phyloP scores from a whole-genome alignment of 2,113 vertebrate genomes.

The Microtus oregoni region DNA sequence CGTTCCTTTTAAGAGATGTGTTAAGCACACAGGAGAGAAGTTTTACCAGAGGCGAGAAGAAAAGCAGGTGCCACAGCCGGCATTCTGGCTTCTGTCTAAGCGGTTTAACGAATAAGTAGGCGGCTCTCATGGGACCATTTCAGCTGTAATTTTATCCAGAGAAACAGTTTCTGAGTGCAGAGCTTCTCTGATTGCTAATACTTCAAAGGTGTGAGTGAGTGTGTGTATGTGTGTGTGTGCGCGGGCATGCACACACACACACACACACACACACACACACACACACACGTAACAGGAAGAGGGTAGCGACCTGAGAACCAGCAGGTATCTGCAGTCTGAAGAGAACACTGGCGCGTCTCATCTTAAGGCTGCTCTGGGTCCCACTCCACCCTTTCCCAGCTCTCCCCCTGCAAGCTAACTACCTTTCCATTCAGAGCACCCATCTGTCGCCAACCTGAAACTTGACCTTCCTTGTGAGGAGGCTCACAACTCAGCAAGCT shows the following conservation, averaged over 20 bases:
- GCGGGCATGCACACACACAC: too few relatives aligned
- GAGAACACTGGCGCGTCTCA: not conserved
- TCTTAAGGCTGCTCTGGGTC: conserved; percentile 26
- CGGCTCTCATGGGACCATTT: not conserved
- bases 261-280: too few relatives aligned
- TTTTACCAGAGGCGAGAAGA: not conserved
- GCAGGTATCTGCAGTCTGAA: not conserved
- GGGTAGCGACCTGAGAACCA: not conserved
- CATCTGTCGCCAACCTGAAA: conserved; percentile 66
- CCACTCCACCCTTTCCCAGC: too few relatives aligned
- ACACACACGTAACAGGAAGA: not conserved
- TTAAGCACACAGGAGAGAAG: not conserved
- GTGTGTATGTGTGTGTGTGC: not conserved
- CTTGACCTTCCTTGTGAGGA: conserved; percentile 18
- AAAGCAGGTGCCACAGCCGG: not conserved
- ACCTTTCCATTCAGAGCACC: conserved; percentile 4
- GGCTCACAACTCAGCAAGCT: conserved; percentile 3
- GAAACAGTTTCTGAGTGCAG: conserved; percentile 1
- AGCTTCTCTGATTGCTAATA: conserved; percentile 16
- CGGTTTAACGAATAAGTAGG: not conserved
- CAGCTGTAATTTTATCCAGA: not conserved
- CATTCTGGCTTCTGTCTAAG: not conserved
- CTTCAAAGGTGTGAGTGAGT: not conserved
- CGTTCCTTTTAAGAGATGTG: not conserved
- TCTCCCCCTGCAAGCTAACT: not conserved